Conservation (phyloP, 1,140 invertebrate species). For the Ooceraea biroi region DNA sequence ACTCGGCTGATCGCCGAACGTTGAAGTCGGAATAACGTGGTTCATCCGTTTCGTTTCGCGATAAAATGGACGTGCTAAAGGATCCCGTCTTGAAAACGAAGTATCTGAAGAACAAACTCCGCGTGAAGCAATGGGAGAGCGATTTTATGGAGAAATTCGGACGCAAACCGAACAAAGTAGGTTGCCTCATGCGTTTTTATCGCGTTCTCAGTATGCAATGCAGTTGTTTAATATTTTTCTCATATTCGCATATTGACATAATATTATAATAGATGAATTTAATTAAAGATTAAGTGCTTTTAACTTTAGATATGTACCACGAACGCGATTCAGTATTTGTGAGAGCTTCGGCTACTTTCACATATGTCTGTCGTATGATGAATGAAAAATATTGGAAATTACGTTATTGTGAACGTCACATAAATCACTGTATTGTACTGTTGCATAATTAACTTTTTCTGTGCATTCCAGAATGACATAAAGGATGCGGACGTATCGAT, state of each 20-base stretch:
- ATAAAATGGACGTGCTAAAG: conserved; percentile 78
- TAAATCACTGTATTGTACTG: background rate
- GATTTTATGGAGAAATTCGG: conserved; percentile 90
- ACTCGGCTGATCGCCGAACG: background rate
- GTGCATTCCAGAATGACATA: conserved; percentile 90
- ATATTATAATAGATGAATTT: background rate
- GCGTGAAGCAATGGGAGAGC: conserved; percentile 93
- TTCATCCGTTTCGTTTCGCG: background rate
- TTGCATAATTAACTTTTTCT: conserved; percentile 45
- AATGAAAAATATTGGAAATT: background rate
- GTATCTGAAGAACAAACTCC: conserved; percentile 89
- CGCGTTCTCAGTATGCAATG: conserved; percentile 37
- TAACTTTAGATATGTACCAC: no score
- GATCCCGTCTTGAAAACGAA: conserved; percentile 79
- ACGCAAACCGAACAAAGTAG: conserved; percentile 91
- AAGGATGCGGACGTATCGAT: conserved; percentile 90
- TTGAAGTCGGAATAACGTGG: background rate
- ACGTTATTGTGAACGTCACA: background rate
- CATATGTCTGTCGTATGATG: background rate
- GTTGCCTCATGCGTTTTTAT: background rate
- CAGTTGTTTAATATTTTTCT: background rate
- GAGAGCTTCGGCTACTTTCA: background rate
- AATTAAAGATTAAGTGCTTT: background rate
- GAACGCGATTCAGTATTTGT: no score
- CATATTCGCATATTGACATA: background rate